Base-by-base conservation (phyloP, 2,888 invertebrate species). In the Psococerastis gibbosa region DNA sequence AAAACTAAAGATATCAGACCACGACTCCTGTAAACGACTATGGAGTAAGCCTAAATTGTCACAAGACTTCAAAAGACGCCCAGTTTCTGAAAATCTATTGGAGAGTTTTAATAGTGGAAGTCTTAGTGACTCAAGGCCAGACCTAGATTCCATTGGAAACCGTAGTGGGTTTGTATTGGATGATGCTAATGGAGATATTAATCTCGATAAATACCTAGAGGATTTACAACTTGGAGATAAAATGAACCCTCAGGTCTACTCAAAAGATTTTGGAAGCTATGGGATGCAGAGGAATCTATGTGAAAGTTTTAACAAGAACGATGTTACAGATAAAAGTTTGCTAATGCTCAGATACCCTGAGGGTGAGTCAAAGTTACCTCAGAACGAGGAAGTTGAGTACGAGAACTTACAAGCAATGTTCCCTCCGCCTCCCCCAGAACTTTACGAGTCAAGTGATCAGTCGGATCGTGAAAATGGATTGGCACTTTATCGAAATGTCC, bases 121-220 rank as follows among this genome's bases (percentile, higher is more conserved):
- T 46, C 45, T 32, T 43, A 43, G 43, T 13, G 35, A 43, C 13
- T 33, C 41, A 32, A 45, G 45, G 6, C 41, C 45, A 18, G 53
- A 53, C 46, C 47, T 54, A 17, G 54, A 54, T 35, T 54, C 54
- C 3, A 48, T 53, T 32, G 53, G 54, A 8, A 52, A 52, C 43
- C 47, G 52, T 34, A 52, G 50, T 38, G 52, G 52, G 13, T 42
- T 52, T 13, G 52, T 51, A 2, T 46, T 52, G 44, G 50, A 52
- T 43, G 50, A 51, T n/a, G 53, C 52, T 18, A 48, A 45, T 17
- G 62, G 66, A 18, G 71, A 69, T 49, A 65, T 72, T n/a, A 75
- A 78, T 54, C 62, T 79, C 42, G 78, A 79, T 57, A 69, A 68
- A 48, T 79, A 76, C 57, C 63, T 80, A 38, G 71, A 73, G 52